Conservation (phyloP, 2,888 invertebrate species). For the Scaptomyza reducta region DNA sequence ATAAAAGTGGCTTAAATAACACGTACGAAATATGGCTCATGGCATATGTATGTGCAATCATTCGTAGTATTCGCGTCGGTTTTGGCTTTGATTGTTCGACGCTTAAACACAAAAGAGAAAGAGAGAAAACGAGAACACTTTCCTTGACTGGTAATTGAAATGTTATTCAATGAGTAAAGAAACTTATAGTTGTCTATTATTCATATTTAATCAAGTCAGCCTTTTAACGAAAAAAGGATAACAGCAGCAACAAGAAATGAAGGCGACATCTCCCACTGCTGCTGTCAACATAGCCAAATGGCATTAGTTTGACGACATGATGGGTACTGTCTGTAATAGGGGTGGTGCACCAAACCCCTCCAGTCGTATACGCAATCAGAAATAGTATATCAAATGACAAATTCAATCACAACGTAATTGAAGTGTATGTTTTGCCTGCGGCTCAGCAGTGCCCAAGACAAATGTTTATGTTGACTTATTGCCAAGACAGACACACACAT, state of each 20-base stretch:
- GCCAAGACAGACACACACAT: constrained; percentile 42
- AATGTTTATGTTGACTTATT: constrained; percentile 53
- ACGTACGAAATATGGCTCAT: constrained; percentile 65
- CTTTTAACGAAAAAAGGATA: constrained; percentile 36
- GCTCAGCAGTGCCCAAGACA: constrained; percentile 44
- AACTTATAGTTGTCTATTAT: constrained; percentile 48
- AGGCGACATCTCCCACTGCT: constrained; percentile 17
- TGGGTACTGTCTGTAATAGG: constrained; percentile 35
- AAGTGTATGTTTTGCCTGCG: constrained; percentile 60
- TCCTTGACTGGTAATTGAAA: constrained; percentile 55
- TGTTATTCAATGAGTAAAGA: constrained; percentile 43
- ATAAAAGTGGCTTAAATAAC: constrained; percentile 66
- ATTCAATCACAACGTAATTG: constrained; percentile 77
- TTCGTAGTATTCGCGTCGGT: constrained; percentile 40
- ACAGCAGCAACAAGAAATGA: not conserved
- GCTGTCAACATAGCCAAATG: constrained; percentile 40
- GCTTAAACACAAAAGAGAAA: constrained; percentile 4
- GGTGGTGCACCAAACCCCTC: constrained; percentile 23
- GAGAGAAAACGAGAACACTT: not conserved
- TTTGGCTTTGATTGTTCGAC: constrained; percentile 40
- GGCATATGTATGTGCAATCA: constrained; percentile 68
- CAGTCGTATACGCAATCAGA: constrained; percentile 72
- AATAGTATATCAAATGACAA: constrained; percentile 74
- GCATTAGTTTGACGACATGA: constrained; percentile 47
- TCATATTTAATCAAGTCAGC: constrained; percentile 66